phyloP scores from a whole-genome alignment of 35 echinoderm and acorn worm species.

The Ptychodera flava region DNA sequence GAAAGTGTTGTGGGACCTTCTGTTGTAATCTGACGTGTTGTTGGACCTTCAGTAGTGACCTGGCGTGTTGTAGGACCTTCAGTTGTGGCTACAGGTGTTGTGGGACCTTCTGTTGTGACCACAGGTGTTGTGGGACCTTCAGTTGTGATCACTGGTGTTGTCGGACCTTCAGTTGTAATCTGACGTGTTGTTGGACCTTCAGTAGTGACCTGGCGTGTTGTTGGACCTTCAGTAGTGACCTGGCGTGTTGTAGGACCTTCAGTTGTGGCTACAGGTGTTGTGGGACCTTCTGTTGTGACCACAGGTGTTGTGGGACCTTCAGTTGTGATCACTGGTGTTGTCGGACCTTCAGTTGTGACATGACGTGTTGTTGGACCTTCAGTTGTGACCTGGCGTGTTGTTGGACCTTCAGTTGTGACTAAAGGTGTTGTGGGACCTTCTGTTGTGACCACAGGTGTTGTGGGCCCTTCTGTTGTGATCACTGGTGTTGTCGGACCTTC shows the following conservation, averaged over 20 bases:
- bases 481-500: neutral
- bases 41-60: neutral
- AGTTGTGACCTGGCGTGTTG: neutral
- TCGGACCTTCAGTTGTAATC: neutral
- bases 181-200: neutral
- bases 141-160: neutral
- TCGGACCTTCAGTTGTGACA: neutral
- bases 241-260: neutral
- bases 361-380: neutral
- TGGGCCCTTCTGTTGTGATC: neutral
- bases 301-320: neutral
- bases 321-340: neutral
- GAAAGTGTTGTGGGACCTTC: no score
- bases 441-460: neutral
- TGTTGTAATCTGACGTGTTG: no score
- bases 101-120: neutral
- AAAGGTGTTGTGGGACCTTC: neutral
- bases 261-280: neutral
- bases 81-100: neutral
- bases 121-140: neutral
- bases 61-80: neutral
- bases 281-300: neutral
- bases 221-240: neutral
- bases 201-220: neutral
- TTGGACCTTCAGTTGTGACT: neutral